Conservation (phyloP, 2,888 invertebrate genomes). For the Seira ritae region DNA sequence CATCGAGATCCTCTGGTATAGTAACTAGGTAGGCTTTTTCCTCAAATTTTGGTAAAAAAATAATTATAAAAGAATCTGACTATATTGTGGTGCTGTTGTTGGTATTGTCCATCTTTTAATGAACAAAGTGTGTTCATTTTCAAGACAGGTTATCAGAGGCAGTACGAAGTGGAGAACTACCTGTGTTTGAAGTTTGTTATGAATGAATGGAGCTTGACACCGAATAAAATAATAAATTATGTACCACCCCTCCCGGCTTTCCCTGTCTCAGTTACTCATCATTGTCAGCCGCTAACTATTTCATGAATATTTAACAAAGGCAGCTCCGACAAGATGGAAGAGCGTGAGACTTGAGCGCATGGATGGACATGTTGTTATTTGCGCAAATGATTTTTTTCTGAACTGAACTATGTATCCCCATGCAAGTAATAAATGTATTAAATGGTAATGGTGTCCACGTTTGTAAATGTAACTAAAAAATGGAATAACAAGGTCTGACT, state of each 20-base stretch:
- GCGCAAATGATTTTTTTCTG: neutral
- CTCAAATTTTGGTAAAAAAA: neutral
- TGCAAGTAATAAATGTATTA: too few relatives aligned
- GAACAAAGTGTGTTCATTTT: neutral
- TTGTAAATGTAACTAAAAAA: neutral
- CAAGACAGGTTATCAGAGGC: neutral
- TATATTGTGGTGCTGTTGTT: neutral
- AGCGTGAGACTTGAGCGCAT: neutral
- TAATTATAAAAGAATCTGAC: neutral
- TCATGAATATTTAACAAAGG: constrained; percentile 41
- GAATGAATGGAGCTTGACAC: constrained; percentile 51
- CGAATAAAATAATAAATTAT: constrained; percentile 56
- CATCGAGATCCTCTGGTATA: too few relatives aligned
- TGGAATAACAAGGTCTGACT: neutral
- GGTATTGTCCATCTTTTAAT: neutral
- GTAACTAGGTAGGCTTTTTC: neutral
- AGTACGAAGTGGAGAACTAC: neutral
- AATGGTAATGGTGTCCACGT: too few relatives aligned
- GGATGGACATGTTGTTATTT: neutral
- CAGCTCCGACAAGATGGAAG: neutral
- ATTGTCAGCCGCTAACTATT: constrained; percentile 29
- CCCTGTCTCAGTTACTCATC: constrained; percentile 37
- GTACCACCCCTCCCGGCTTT: constrained; percentile 37
- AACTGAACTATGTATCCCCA: too few relatives aligned
- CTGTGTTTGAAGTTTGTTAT: constrained; percentile 26